Base-by-base conservation (phyloP, 2,888 invertebrate species). In the Gymnoscelis rufifasciata region DNA sequence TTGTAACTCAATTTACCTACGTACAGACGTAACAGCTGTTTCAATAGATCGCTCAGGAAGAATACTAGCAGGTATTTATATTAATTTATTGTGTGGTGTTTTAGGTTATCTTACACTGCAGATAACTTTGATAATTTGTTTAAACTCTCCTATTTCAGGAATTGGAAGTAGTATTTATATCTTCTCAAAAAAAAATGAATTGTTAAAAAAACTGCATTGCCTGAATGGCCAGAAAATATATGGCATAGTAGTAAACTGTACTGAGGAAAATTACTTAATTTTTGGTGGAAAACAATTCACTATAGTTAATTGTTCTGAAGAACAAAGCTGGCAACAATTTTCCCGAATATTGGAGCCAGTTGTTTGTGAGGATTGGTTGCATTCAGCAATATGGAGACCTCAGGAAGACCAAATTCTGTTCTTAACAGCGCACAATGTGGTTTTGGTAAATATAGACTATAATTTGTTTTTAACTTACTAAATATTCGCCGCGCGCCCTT, bases 341-440 rank as follows among this genome's bases (percentile, higher is more conserved):
- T 30, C 26, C 31, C 71, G 51, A 40, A 29, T 56, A 1, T 67
- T 72, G 38, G 59, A 68, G 8, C 59, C 78, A 0, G 42, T 78
- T 3, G 59, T 73, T 3, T 82, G 90, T 57, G 74, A 83, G 54
- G 93, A 94, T 65, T 94, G 94, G 94, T 80, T 94, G 15, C 90
- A 92, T 64, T 83, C 89, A 28, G 89, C 88, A 0, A 71, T 80
- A 35, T 92, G 92, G 88, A 52, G 90, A 0, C 64, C 79, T 39
- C 57, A 77, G 24, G 57, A 70, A 13, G 57, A 78, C 44, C 68
- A 93, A 43, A 60, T 93, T 15, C 82, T 90, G 1, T 61, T 93
- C 19, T 83, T 93, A 31, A 91, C 92, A 37, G 91, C 93, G 37
- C 92, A 93, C 57, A 93, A 93, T 80, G 88, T 90, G 39, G 83